Base-by-base conservation (phyloP, 2,797 vertebrate species). In the Phoxinus dragarum region DNA sequence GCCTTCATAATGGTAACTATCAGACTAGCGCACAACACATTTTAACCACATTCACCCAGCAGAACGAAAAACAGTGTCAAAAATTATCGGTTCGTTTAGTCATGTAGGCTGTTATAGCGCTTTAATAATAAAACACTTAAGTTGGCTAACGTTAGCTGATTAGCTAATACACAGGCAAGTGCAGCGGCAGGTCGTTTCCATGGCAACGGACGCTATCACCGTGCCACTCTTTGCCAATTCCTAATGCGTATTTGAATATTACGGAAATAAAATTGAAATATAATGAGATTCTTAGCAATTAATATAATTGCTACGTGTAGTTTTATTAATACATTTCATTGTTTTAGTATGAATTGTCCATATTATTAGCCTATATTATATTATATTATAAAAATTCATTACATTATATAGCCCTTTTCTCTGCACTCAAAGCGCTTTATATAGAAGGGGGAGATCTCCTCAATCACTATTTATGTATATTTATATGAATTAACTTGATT, bases 171-270 rank as follows among this genome's bases (percentile, higher is more conserved):
- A 44, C 52, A 16, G 9, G 1, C 34, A 78, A 31, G 56, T 11
- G n/a, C 31, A 42, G 64, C 74, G 8, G 21, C n/a, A 36, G 27
- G 49, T 31, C 78, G 86, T 94, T 73, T 86, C 93, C 89, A 91
- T 93, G 91, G 89, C 90, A 81, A 93, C 94, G 75, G 82, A 89
- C 81, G 84, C 88, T 75, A 40, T 64, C 42, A 44, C 61, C 19
- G 23, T 72, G 54, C 7, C 36, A 59, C 5, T 21, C 23, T 75
- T 52, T 52, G 31, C 14, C 38, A 5, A 2, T 11, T 44, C 1
- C n/a, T 61, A 40, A 40, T 3, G 75, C 19, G 21, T 9, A 16
- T 77, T 40, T 19, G 8, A 77, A 77, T 17, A 61, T 1, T 11
- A 3, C 17, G 2, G 1, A 9, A 76, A 49, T 73, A 5, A 14